Percentiles rank a stretch among this genome's conserved stretches.
Evolutionary conservation across 2,797 vertebrate genomes (phyloP).

Genomic region (Coluber constrictor): DNA sequence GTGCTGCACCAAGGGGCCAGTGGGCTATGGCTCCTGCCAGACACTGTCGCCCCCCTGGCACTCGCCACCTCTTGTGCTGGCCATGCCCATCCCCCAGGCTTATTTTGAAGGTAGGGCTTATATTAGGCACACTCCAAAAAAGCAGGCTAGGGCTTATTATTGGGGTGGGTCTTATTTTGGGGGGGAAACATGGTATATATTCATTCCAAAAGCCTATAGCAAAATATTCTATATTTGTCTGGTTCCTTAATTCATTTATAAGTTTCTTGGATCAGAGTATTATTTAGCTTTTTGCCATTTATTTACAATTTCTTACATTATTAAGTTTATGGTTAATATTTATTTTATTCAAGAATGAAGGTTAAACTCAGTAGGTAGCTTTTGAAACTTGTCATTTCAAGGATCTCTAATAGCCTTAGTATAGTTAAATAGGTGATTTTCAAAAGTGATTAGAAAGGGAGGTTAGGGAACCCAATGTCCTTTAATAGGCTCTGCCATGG

Average conservation of each 20-base stretch:
- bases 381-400: neutral
- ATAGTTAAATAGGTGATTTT: neutral
- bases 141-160: too few relatives aligned
- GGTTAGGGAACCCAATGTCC: neutral
- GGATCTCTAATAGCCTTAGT: neutral
- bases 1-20: too few relatives aligned
- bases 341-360: neutral
- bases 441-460: neutral
- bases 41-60: fast-evolving
- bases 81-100: too few relatives aligned
- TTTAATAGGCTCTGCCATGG: neutral
- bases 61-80: too few relatives aligned
- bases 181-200: too few relatives aligned
- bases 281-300: neutral
- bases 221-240: neutral
- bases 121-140: too few relatives aligned
- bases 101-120: too few relatives aligned
- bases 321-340: neutral
- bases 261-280: neutral
- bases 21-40: too few relatives aligned
- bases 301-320: neutral
- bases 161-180: too few relatives aligned
- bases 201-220: neutral
- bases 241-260: neutral
- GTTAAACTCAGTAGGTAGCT: neutral